Evolutionary conservation across 1,140 invertebrate species (phyloP), one percentile per base, ranked within the genome.

Genomic region (Drosophila watanabei): DNA sequence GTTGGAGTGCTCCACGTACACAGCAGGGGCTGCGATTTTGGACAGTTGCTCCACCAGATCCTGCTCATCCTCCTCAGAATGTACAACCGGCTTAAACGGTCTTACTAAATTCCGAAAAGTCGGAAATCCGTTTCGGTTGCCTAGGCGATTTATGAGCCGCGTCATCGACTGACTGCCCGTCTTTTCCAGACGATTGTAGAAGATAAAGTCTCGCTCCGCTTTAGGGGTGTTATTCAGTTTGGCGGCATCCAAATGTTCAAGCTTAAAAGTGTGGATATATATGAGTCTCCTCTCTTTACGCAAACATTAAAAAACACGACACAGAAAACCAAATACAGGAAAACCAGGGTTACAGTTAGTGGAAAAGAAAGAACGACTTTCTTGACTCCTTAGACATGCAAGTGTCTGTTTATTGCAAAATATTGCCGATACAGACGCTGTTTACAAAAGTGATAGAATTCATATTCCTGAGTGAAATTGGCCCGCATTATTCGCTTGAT

Each of bases 141-240:
- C 95, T 20, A 98, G 92, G 2, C 62, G n/a, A 10, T 49, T 61
- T 13, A 93, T 49, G 0, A 98, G 94, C 81, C 97, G 96, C 95
- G 98, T 97, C 85, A 98, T 96, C 1, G 97, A 97, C 92, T 98
- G 97, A 63, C 96, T 97, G 39, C 97, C 97, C 14, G 97, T 97
- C 93, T 98, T 98, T 10, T 97, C 97, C 16, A 98, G 96, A 10
- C 97, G 94, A 94, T 98, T 98, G 93, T 98, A 98, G 93, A 98
- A 97, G 6, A 93, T 16, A 14, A 80, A 82, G 16, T 93, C 86
- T 2, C 98, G 86, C 69, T 95, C 95, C 1, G 97, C 95, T 46
- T 95, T 94, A 14, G 94, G 94, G 0, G 97, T 98, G 87, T 98
- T 98, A 93, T 98, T 98, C 56, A 98, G 90, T 52, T 91, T 48